Evolutionary conservation across 1,140 invertebrate species (phyloP).

Genomic region (Melitaea cinxia): DNA sequence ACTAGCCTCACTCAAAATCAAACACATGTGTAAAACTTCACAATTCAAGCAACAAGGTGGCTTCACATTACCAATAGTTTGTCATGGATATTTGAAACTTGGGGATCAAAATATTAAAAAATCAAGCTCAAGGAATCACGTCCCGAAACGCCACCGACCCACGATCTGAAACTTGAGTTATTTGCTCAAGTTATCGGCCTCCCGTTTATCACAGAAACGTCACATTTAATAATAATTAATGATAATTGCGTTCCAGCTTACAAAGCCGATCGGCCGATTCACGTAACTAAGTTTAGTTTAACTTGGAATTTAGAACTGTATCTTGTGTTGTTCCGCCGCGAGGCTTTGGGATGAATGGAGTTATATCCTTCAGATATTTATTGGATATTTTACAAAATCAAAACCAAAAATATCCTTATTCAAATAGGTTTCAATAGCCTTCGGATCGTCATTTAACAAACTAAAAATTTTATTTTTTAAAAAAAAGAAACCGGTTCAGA

Average conservation of each 20-base stretch:
- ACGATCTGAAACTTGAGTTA: constrained; percentile 63
- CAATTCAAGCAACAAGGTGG: too few relatives aligned
- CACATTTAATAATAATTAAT: constrained; percentile 81
- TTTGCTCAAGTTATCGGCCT: constrained; percentile 75
- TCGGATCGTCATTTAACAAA: too few relatives aligned
- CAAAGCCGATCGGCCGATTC: constrained; percentile 77
- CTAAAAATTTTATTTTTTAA: too few relatives aligned
- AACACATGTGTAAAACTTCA: too few relatives aligned
- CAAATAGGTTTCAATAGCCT: too few relatives aligned
- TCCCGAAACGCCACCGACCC: constrained; percentile 9
- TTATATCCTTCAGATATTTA: constrained; percentile 12
- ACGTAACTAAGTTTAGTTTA: constrained; percentile 78
- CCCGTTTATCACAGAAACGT: constrained; percentile 72
- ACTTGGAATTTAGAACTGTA: constrained; percentile 80
- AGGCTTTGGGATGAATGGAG: constrained; percentile 43
- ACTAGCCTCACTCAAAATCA: too few relatives aligned
- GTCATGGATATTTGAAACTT: too few relatives aligned
- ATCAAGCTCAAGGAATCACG: constrained; percentile 19
- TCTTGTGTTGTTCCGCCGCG: constrained; percentile 70
- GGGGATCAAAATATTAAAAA: too few relatives aligned
- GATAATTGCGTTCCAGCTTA: constrained; percentile 78
- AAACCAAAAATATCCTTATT: too few relatives aligned
- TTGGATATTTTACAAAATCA: background rate
- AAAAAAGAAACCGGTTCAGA: too few relatives aligned
- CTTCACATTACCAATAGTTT: too few relatives aligned